phyloP scores from a whole-genome alignment of 2,888 invertebrate species.

The Mystacides longicornis region DNA sequence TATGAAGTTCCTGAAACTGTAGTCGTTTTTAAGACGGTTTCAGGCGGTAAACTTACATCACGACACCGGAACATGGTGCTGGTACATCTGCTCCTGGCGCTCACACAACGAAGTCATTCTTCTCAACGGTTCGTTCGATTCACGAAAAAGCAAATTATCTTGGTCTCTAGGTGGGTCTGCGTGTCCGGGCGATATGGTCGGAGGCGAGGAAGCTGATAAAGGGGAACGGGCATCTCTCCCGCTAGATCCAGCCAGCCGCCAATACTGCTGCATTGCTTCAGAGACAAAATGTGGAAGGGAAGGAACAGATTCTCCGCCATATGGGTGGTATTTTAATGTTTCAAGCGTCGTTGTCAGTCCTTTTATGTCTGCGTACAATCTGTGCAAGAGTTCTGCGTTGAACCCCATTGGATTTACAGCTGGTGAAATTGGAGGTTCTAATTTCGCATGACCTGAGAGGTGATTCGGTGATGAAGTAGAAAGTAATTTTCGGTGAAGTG shows the following conservation, averaged over 20 bases:
- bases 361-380: slow-evolving; percentile 71
- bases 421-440: slow-evolving; percentile 44
- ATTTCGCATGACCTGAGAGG: slow-evolving; percentile 25
- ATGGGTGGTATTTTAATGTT: slow-evolving; percentile 52
- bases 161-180: slow-evolving; percentile 45
- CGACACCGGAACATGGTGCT: slow-evolving; percentile 50
- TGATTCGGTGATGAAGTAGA: slow-evolving; percentile 38
- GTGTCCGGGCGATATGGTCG: slow-evolving; percentile 43
- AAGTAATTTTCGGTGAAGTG: slow-evolving; percentile 45
- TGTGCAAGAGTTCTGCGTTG: slow-evolving; percentile 74
- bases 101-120: slow-evolving; percentile 49
- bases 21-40: not conserved
- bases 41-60: slow-evolving; percentile 39
- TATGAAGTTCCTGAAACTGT: not conserved
- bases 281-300: slow-evolving; percentile 44
- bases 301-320: slow-evolving; percentile 36
- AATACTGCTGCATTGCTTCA: slow-evolving; percentile 48
- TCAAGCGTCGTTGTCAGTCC: slow-evolving; percentile 54
- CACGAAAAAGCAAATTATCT: slow-evolving; percentile 48
- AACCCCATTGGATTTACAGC: slow-evolving; percentile 52
- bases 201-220: slow-evolving; percentile 44
- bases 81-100: slow-evolving; percentile 48
- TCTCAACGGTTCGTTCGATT: slow-evolving; percentile 46
- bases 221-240: slow-evolving; percentile 45
- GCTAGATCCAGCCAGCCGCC: slow-evolving; percentile 39